These are phyloP conservation scores for Calephelis virginiensis DNA, from an alignment of 1,140 invertebrate species.

Conservation along the genomic window DNA sequence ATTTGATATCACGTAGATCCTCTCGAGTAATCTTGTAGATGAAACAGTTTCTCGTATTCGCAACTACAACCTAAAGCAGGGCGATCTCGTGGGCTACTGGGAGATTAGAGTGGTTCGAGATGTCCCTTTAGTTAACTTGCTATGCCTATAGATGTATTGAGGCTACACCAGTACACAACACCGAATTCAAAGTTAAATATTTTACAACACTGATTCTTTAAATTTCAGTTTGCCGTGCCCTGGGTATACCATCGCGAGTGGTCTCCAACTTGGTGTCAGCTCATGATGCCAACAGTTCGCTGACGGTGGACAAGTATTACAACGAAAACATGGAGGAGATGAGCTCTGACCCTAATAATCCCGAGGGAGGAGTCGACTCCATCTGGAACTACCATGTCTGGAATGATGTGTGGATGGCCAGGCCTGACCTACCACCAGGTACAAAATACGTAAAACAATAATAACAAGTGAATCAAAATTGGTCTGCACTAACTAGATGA, in stretches of 20 bases:
- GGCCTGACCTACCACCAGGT: slow-evolving; percentile 83
- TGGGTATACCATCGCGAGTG: slow-evolving; percentile 85
- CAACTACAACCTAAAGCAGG: too few relatives aligned
- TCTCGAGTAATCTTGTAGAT: too few relatives aligned
- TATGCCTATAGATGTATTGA: too few relatives aligned
- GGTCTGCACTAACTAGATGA: too few relatives aligned
- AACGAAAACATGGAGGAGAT: slow-evolving; percentile 81
- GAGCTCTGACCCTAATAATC: slow-evolving; percentile 79
- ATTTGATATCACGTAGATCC: too few relatives aligned
- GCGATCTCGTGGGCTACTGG: too few relatives aligned
- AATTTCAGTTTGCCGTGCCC: slow-evolving; percentile 81
- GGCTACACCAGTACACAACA: too few relatives aligned
- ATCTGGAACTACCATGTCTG: slow-evolving; percentile 90
- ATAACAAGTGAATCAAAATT: too few relatives aligned
- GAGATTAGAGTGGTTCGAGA: too few relatives aligned
- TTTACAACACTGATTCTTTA: slow-evolving; percentile 4
- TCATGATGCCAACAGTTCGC: slow-evolving; percentile 84
- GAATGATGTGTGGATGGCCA: slow-evolving; percentile 88
- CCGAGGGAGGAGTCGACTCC: slow-evolving; percentile 77
- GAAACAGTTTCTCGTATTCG: too few relatives aligned
- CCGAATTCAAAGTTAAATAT: neutral
- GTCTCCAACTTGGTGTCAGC: slow-evolving; percentile 87
- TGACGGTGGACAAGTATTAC: slow-evolving; percentile 87
- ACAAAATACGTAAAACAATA: slow-evolving; percentile 20
- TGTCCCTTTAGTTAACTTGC: too few relatives aligned